These are phyloP conservation scores for Apus apus DNA, from an alignment of 2,113 vertebrate species.

Conservation along the genomic window DNA sequence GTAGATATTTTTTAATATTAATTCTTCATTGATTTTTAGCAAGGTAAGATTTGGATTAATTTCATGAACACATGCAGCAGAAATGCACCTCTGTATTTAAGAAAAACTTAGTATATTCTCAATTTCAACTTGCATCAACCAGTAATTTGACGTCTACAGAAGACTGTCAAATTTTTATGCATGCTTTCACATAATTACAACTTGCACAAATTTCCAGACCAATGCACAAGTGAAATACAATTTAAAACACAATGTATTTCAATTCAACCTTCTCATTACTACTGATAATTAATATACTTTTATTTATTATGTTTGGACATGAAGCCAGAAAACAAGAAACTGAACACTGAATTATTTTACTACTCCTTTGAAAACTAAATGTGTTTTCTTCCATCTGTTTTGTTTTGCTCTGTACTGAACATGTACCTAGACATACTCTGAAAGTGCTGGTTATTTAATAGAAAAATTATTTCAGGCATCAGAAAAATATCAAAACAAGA, in stretches of 20 bases:
- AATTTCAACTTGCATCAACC: accelerated
- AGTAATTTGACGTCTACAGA: not conserved
- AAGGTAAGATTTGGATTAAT: not conserved
- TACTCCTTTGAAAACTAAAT: not conserved
- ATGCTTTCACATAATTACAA: not conserved
- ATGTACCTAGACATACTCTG: not conserved
- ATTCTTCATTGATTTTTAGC: not conserved
- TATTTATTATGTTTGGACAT: not conserved
- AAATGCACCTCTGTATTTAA: not conserved
- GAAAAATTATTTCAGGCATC: not conserved
- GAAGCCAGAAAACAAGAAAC: not conserved
- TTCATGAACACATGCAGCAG: not conserved
- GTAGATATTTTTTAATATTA: not conserved
- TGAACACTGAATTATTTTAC: not conserved
- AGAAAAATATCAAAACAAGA: not conserved
- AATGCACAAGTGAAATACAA: not conserved
- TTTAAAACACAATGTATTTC: not conserved
- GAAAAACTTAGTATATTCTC: not conserved
- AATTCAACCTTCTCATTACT: not conserved
- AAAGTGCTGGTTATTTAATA: not conserved
- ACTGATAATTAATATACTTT: not conserved
- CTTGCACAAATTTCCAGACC: not conserved
- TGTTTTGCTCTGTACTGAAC: not conserved
- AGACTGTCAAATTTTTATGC: not conserved
- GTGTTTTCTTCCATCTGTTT: not conserved